Base-by-base conservation (phyloP, 2,797 vertebrate species). In the Champsocephalus esox region DNA sequence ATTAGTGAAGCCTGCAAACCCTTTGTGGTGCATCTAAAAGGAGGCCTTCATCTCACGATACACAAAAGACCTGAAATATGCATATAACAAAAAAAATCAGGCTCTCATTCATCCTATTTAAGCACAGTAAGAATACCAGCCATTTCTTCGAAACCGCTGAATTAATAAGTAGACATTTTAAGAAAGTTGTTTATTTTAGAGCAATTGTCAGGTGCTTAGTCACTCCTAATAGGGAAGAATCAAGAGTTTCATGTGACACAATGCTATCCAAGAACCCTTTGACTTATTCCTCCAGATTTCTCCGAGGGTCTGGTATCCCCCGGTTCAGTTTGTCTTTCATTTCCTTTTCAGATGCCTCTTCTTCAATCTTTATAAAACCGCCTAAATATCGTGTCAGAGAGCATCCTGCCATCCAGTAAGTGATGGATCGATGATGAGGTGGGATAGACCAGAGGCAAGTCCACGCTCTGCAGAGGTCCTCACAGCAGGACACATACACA, bases 141-240 rank as follows among this genome's bases (percentile, higher is more conserved):
- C 21, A 62, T 67, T 74, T 62, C 38, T 83, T 54, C 69, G 57
- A 75, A 38, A 66, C 48, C 43, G 21, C 43, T 14, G 56, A 88
- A 88, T 75, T 24, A 82, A 34, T 34, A 51, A 48, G 17, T 38
- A 79, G 48, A 64, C 65, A 58, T 66, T 84, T 79, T 71, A 83
- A 74, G 62, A 88, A 90, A 87, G 28, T 75, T 12, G 41, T 93
- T 93, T 92, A 92, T 92, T 93, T 88, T 28, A 77, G 64, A 24
- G 65, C 55, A 79, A 77, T 28, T 32, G 65, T 76, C 45, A 70
- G 84, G 74, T 82, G 76, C 59, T 90, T 61, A 80, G 70, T 87
- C 69, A 86, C 12, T 86, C 28, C 17, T 44, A 14, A 46, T 48
- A 79, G 60, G 45, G 67, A 43, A 54, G 56, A 76, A 75, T 82